Evolutionary conservation across 2,888 invertebrate genomes (phyloP), one percentile per base, ranked within the genome.

Genomic region (Ophonus ardosiacus): DNA sequence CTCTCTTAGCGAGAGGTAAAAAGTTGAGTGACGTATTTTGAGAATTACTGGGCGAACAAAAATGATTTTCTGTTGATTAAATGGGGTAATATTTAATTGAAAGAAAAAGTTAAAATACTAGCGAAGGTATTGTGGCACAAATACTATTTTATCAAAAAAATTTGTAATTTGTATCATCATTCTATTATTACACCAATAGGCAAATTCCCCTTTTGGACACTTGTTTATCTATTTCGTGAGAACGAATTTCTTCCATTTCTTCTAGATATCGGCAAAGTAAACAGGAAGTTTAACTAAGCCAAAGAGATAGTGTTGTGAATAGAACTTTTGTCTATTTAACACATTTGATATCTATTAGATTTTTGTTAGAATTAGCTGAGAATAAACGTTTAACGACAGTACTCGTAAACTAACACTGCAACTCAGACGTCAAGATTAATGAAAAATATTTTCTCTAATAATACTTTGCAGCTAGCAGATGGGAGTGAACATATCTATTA

Each of bases 281-380:
- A 74, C 71, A 74, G 71, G 71, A 74, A 74, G 71, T 74, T 7
- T 74, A 18, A 17, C 31, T 18, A 40, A 43, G 21, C 71, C 71
- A 40, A 18, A 43, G 18, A 74, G 71, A 74, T 74, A 74, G 40
- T 4, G 43, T 13, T 13, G 43, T 51, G 43, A 51, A 51, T 51
- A 51, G 43, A 51, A 51, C 43, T 51, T 51, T 51, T 51, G 43
- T 51, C 43, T 51, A 51, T 51, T 51, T 10, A 51, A 51, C 43
- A 13, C 13, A 51, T 51, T 51, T 13, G 43, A 51, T 51, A 51
- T 51, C 43, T 51, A 51, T 0, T 51, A 51, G 43, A 51, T 51
- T 10, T 8, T 13, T 51, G 13, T 51, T 13, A 4, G 43, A 13
- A 51, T 51, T 51, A 51, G 43, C 13, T 51, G 43, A 51, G 6